Base-by-base conservation (phyloP, 2,113 vertebrate species). In the Neolamprologus toae region DNA sequence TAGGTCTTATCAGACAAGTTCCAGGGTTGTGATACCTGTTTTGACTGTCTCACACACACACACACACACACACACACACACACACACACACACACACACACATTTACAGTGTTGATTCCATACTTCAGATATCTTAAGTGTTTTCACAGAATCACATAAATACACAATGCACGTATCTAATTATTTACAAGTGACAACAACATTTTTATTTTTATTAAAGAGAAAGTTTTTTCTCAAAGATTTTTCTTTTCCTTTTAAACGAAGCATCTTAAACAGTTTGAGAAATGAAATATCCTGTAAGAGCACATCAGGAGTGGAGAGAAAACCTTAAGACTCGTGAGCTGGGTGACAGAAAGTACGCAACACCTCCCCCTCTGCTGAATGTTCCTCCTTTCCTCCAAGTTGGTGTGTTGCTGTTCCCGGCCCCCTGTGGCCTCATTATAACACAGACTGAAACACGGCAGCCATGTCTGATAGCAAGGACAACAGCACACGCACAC, bases 391-490 rank as follows among this genome's bases (percentile, higher is more conserved):
- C 76, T 83, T 73, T 59, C 66, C 66, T 87, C 63, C 37, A 28
- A 76, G 80, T 85, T 19, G 13, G 40, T 53, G 85, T 78, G 89
- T 83, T 42, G 4, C 88, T 89, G 53, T 85, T 92, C 71, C 73
- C 53, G 40, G 90, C 88, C 95, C 95, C 95, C 86, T 88, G 95
- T 96, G 96, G 96, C 90, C 95, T 97, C 95, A 96, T 97, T 97
- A 96, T 89, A 88, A 90, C 90, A 84, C 80, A 85, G 85, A 86
- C 84, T 83, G 84, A 92, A 89, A 92, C 83, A 88, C 85, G 80
- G 78, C 86, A 81, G 88, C 73, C 87, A 90, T 21, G 47, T 89
- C 53, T 83, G 86, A 92, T 35, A 49, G 73, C 37, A 57, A 35
- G 83, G 37, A 86, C 92, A 88, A 59, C 40, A 53, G 31, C 66